These are phyloP conservation scores for Cactoblastis cactorum DNA, from an alignment of 2,888 invertebrate species.

Conservation along the genomic window DNA sequence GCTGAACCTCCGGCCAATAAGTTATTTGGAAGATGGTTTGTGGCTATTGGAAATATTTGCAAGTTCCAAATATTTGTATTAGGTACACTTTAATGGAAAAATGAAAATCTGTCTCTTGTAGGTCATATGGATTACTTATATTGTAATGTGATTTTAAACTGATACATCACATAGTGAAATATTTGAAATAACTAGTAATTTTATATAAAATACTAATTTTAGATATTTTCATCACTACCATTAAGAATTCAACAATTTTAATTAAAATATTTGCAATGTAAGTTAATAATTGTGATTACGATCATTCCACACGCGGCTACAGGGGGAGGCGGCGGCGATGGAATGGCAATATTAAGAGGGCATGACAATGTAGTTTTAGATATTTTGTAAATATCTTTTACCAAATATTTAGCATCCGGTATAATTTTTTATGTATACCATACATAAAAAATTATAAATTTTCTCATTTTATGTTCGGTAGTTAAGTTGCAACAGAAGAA, in stretches of 20 bases:
- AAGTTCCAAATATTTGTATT: background rate
- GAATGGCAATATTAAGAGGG: conserved; percentile 20
- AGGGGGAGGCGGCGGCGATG: conserved; percentile 28
- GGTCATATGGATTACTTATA: too few species aligned
- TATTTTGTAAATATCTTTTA: background rate
- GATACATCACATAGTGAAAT: too few species aligned
- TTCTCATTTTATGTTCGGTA: background rate
- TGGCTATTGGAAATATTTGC: conserved; percentile 26
- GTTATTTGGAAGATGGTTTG: conserved; percentile 43
- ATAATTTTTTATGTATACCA: too few species aligned
- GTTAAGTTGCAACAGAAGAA: too few species aligned
- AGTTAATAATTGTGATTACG: conserved; percentile 30
- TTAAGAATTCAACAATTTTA: conserved; percentile 22
- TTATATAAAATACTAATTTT: background rate
- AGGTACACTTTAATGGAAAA: too few species aligned
- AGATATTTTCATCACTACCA: background rate
- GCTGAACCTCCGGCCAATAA: conserved; percentile 60
- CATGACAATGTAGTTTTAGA: background rate
- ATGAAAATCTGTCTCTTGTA: too few species aligned
- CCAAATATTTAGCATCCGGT: background rate
- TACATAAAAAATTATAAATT: too few species aligned
- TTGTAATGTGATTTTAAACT: too few species aligned
- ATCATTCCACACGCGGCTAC: conserved; percentile 38
- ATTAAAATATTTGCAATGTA: conserved; percentile 8
- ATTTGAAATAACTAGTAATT: too few species aligned